These are phyloP conservation scores for Lycaon pictus DNA, from an alignment of 2,113 vertebrate species.

Conservation along the genomic window DNA sequence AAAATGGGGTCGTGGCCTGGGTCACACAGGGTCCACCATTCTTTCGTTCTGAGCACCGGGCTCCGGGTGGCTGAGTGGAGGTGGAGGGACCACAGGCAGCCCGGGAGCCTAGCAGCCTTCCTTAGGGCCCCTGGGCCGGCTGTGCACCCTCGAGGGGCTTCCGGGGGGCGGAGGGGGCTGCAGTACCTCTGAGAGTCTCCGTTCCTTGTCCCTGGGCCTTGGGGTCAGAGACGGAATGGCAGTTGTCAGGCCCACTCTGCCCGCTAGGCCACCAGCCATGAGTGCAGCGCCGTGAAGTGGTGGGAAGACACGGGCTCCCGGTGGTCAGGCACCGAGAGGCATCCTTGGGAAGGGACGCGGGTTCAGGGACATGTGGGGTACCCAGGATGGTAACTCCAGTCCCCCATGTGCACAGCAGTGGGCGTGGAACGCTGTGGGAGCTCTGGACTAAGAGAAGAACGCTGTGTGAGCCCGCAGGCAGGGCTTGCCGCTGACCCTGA, in stretches of 20 bases:
- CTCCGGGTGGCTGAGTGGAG: neutral
- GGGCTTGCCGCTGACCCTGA: neutral
- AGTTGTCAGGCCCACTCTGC: fast-evolving
- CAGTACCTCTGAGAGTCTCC: fast-evolving
- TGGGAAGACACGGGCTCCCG: neutral
- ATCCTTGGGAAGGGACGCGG: neutral
- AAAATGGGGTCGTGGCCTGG: fast-evolving
- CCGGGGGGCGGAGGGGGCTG: neutral
- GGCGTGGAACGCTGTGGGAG: too few species aligned
- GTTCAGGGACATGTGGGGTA: neutral
- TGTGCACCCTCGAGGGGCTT: neutral
- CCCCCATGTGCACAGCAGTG: fast-evolving
- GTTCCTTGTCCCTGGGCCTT: neutral
- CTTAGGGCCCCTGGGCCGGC: neutral
- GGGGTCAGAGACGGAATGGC: neutral
- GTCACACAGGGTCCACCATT: fast-evolving
- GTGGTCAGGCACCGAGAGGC: neutral
- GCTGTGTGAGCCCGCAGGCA: too few species aligned
- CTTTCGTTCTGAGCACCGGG: neutral
- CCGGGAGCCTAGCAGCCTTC: neutral
- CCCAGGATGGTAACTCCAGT: fast-evolving
- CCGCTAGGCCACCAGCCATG: neutral
- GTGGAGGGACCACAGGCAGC: too few species aligned
- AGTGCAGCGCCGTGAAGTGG: neutral
- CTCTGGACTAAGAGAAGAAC: too few species aligned